Evolutionary conservation across 2,797 vertebrate genomes (phyloP).

Genomic region (Poecilia picta): DNA sequence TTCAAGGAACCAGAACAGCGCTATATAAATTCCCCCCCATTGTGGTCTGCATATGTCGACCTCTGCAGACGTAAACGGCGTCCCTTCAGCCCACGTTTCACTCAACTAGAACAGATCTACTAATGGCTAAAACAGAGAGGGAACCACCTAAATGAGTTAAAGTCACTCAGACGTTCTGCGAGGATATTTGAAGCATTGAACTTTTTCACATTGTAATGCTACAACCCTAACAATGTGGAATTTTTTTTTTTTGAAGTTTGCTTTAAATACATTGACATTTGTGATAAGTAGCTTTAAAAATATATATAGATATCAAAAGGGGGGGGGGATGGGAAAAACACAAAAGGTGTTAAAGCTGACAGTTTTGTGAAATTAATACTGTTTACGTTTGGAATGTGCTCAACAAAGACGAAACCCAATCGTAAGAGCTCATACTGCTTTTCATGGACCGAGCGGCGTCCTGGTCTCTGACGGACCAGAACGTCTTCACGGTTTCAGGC

Average conservation of each 20-base stretch:
- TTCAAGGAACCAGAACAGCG: constrained; percentile 59
- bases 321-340: constrained; percentile 2
- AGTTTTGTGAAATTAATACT: constrained; percentile 26
- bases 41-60: constrained; percentile 71
- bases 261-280: neutral
- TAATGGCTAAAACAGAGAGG: constrained; percentile 73
- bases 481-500: constrained; percentile 52
- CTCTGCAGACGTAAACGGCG: constrained; percentile 26
- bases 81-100: constrained; percentile 43
- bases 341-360: constrained; percentile 47
- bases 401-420: constrained; percentile 46
- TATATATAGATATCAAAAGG: neutral
- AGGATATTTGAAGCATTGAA: neutral
- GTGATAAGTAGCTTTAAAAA: neutral
- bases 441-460: constrained; percentile 34
- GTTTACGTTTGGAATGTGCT: constrained; percentile 21
- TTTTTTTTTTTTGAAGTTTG: neutral
- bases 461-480: constrained; percentile 39
- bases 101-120: constrained; percentile 39
- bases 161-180: constrained; percentile 25
- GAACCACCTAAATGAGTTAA: constrained; percentile 51
- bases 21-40: constrained; percentile 61
- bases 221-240: neutral
- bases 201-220: neutral
- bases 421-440: constrained; percentile 8